Percentiles rank a stretch among this genome's conserved stretches.
Conservation (phyloP, 1,140 invertebrate genomes). For the Rhopalosiphum maidis region DNA sequence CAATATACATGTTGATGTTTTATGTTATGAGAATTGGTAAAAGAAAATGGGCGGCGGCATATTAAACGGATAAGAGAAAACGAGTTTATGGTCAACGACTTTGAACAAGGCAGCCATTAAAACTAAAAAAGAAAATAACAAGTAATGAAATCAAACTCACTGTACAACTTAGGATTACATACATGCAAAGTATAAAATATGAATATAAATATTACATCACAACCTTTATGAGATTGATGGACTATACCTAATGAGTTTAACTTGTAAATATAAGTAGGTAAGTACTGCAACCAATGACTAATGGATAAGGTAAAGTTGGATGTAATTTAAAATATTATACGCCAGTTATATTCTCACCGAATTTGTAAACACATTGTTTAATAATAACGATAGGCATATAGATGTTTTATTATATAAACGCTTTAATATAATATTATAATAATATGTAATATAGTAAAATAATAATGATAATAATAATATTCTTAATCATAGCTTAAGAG, state of each 20-base stretch:
- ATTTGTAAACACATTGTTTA: background rate
- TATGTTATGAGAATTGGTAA: slow-evolving; percentile 39
- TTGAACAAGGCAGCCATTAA: slow-evolving; percentile 47
- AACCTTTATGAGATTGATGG: slow-evolving; percentile 13
- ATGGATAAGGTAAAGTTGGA: background rate
- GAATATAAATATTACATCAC: background rate
- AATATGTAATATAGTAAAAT: background rate
- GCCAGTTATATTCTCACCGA: background rate
- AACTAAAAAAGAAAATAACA: slow-evolving; percentile 26
- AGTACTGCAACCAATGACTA: background rate
- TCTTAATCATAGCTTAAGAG: background rate
- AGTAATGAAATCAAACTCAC: slow-evolving; percentile 39
- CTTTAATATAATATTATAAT: background rate
- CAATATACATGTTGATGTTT: background rate
- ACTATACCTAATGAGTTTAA: slow-evolving; percentile 29
- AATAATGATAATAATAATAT: slow-evolving; percentile 31
- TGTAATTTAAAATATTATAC: slow-evolving; percentile 35
- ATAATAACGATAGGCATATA: background rate
- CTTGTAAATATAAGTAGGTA: slow-evolving; percentile 13
- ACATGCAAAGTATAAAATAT: slow-evolving; percentile 39
- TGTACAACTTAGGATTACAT: slow-evolving; percentile 13
- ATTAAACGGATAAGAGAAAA: slow-evolving; percentile 46
- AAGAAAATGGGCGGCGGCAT: slow-evolving; percentile 39
- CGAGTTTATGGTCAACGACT: slow-evolving; percentile 51
- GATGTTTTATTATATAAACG: background rate